Conservation (phyloP, 2,888 invertebrate species). For the Ditula angustiorana region DNA sequence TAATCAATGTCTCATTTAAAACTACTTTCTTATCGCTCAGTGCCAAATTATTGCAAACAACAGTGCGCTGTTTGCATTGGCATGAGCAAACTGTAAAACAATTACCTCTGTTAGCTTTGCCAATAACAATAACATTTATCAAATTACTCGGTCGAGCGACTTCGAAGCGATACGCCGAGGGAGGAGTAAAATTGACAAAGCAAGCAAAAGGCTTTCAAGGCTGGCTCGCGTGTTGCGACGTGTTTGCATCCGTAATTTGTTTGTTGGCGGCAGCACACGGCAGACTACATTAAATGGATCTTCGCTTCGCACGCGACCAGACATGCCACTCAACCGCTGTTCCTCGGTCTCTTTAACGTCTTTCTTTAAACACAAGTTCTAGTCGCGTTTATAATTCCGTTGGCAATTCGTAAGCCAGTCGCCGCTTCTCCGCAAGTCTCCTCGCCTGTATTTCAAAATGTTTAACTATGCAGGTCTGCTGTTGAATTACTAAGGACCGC, state of each 20-base stretch:
- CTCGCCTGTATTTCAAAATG: constrained; percentile 23
- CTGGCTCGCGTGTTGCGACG: constrained; percentile 79
- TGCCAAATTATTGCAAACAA: constrained; percentile 30
- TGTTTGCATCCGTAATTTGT: constrained; percentile 85
- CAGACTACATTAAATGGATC: constrained; percentile 82
- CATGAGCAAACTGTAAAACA: constrained; percentile 68
- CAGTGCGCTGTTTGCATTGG: constrained; percentile 53
- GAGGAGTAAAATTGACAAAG: constrained; percentile 75
- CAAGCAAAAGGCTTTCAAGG: constrained; percentile 81
- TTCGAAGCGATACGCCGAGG: constrained; percentile 58
- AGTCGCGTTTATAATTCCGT: constrained; percentile 41
- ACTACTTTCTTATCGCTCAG: constrained; percentile 16
- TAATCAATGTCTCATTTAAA: constrained; percentile 9
- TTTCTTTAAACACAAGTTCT: constrained; percentile 51
- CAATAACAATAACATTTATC: constrained; percentile 81
- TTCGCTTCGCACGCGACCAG: constrained; percentile 72
- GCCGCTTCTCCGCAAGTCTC: constrained; percentile 8
- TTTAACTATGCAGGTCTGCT: constrained; percentile 43
- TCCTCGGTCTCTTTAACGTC: constrained; percentile 52
- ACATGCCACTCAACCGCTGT: constrained; percentile 58
- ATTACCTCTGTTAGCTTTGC: constrained; percentile 72
- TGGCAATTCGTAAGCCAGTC: constrained; percentile 38
- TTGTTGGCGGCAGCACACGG: constrained; percentile 80
- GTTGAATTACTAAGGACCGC: constrained; percentile 37
- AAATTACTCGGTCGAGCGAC: constrained; percentile 59